These are phyloP conservation scores for Hyles lineata DNA, from an alignment of 2,888 invertebrate genomes.

Conservation along the genomic window DNA sequence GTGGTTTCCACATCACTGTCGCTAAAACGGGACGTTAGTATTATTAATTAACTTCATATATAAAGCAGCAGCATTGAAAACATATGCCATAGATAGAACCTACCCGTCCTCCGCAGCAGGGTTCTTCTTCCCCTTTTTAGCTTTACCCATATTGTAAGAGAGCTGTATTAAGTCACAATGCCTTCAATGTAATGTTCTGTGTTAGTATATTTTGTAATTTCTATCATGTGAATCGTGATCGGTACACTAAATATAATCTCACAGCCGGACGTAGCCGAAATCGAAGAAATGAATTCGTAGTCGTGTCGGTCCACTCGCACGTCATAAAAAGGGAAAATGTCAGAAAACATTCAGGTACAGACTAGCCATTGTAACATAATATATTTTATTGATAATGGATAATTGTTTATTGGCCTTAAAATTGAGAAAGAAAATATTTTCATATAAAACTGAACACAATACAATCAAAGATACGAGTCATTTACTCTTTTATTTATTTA, in stretches of 20 bases:
- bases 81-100: slow-evolving; percentile 72
- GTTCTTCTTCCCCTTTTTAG: slow-evolving; percentile 93
- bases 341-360: slow-evolving; percentile 5
- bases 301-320: slow-evolving; percentile 54
- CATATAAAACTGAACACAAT: not conserved
- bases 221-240: slow-evolving; percentile 82
- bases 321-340: slow-evolving; percentile 33
- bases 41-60: slow-evolving; percentile 41
- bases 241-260: slow-evolving; percentile 64
- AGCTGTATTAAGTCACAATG: slow-evolving; percentile 75
- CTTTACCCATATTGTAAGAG: slow-evolving; percentile 88
- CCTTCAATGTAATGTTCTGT: slow-evolving; percentile 68
- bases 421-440: not conserved
- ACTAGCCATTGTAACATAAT: not conserved
- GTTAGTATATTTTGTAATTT: slow-evolving; percentile 70
- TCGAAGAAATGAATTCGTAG: slow-evolving; percentile 41
- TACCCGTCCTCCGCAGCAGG: slow-evolving; percentile 90
- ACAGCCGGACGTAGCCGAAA: slow-evolving; percentile 52
- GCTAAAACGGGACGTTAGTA: slow-evolving; percentile 71
- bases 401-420: no score
- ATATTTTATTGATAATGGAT: not conserved
- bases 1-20: slow-evolving; percentile 86
- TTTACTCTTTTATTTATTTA: no score
- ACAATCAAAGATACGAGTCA: no score
- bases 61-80: slow-evolving; percentile 49